phyloP scores from a whole-genome alignment of 2,797 vertebrate genomes.

The Tadarida brasiliensis region DNA sequence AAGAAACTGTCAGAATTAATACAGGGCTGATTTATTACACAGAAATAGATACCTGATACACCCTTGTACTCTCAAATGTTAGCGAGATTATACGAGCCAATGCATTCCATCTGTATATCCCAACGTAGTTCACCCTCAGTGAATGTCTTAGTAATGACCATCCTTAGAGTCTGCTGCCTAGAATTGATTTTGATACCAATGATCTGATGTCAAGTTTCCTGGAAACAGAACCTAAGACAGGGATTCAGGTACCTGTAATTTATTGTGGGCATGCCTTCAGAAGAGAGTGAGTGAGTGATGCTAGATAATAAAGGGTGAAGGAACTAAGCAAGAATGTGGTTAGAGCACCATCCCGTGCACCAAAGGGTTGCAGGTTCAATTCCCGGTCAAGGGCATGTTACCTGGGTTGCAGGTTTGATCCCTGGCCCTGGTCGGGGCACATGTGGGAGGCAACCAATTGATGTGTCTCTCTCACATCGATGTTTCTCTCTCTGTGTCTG shows the following conservation, averaged over 20 bases:
- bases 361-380: too few species aligned
- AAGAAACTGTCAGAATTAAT: background rate
- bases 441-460: too few species aligned
- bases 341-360: too few species aligned
- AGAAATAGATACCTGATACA: background rate
- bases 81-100: background rate
- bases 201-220: background rate
- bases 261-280: background rate
- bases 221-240: background rate
- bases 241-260: background rate
- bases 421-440: too few species aligned
- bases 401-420: too few species aligned
- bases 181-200: background rate
- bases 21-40: background rate
- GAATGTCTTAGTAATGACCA: background rate
- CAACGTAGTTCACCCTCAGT: background rate
- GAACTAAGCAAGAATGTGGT: background rate
- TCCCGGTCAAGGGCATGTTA: too few species aligned
- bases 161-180: background rate
- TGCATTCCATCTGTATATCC: background rate
- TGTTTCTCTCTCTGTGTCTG: too few species aligned
- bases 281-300: background rate
- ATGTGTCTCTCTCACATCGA: too few species aligned
- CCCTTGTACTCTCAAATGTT: background rate
- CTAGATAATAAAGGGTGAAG: background rate